A percentile compares a stretch with the other conserved stretches of the same genome.
phyloP scores from a whole-genome alignment of 1,140 invertebrate genomes.

The Drosophila nannoptera region DNA sequence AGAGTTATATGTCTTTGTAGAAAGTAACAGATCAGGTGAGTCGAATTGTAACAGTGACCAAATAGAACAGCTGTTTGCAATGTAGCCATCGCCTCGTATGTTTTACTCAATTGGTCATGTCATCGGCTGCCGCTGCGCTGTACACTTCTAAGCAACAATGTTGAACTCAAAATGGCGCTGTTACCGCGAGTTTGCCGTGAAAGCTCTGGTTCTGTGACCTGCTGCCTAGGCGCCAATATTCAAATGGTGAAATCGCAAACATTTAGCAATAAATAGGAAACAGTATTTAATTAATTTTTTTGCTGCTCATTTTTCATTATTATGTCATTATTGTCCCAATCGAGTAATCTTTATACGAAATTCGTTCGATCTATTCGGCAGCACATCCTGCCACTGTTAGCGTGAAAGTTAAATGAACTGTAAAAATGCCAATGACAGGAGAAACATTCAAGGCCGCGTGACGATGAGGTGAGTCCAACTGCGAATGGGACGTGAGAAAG shows the following conservation, averaged over 20 bases:
- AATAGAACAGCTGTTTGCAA: neutral
- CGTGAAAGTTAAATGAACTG: constrained; percentile 70
- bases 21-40: no score
- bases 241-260: neutral
- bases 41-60: neutral
- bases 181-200: neutral
- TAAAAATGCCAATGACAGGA: constrained; percentile 67
- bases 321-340: neutral
- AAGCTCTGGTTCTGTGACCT: neutral
- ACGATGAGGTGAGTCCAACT: constrained; percentile 32
- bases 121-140: neutral
- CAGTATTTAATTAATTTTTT: neutral
- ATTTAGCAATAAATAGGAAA: no score
- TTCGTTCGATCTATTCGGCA: neutral
- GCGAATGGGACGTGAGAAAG: constrained; percentile 31
- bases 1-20: no score
- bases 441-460: constrained; percentile 58
- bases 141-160: constrained; percentile 1
- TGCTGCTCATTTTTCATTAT: neutral
- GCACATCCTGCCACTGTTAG: constrained; percentile 9
- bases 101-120: constrained; percentile 19
- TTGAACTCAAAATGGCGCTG: constrained; percentile 32
- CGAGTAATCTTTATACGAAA: neutral
- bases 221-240: neutral
- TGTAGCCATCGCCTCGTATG: constrained; percentile 1